Conservation (phyloP, 2,113 vertebrate genomes). For the Urocolius indicus region DNA sequence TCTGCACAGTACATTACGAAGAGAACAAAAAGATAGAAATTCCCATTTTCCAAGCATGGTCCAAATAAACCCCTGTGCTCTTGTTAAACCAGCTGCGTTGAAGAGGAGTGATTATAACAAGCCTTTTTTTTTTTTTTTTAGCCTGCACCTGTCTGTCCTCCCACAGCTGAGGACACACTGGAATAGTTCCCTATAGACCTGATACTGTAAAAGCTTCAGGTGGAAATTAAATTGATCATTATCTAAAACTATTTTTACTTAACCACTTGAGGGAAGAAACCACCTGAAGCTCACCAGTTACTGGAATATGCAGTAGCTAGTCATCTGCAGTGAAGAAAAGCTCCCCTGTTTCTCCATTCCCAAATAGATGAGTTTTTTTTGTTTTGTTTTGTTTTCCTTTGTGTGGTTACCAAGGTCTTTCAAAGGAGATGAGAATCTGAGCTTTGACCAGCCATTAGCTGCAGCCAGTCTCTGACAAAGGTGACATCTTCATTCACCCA, state of each 20-base stretch:
- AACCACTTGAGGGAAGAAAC: background rate
- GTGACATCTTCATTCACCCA: background rate
- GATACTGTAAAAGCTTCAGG: background rate
- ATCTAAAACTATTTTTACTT: background rate
- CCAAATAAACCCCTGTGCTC: conserved; percentile 51
- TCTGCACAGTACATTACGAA: background rate
- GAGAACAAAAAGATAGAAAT: conserved; percentile 38
- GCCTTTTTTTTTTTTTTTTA: background rate
- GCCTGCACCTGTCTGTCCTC: conserved; percentile 21
- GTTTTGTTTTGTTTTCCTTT: background rate
- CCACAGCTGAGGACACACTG: background rate
- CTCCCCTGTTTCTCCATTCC: background rate
- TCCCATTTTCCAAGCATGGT: background rate
- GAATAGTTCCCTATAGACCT: background rate
- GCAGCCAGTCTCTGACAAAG: background rate
- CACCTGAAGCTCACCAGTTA: background rate
- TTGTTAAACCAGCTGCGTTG: conserved; percentile 50
- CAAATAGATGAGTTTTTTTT: background rate
- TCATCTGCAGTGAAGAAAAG: background rate
- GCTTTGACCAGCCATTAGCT: rapidly evolving
- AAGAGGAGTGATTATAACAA: conserved; percentile 43
- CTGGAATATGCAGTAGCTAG: background rate
- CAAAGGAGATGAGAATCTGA: background rate
- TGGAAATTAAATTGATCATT: background rate
- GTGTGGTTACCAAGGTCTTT: background rate